Evolutionary conservation across 1,140 invertebrate species (phyloP), one percentile per base, ranked within the genome.

Genomic region (Chionoecetes opilio): DNA sequence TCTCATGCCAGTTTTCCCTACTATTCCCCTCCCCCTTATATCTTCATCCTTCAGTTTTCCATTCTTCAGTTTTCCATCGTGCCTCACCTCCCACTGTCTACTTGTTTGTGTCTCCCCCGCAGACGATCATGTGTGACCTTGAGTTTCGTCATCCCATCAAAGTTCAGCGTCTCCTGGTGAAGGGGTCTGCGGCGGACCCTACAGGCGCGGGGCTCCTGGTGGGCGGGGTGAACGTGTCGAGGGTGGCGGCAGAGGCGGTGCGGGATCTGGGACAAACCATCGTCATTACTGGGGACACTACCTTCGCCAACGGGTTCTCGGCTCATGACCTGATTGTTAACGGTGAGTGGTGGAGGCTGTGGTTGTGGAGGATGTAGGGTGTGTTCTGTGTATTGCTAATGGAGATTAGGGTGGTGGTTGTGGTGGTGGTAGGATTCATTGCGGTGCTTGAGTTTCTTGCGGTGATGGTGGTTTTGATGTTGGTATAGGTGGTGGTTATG

Each of bases 61-160:
- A 53, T 17, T 17, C 46, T 53, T 53, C 8, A 17, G 21, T 75
- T n/a, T n/a, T 75, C 63, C 21, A 46, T 46, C 41, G 14, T 8
- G 14, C 41, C 5, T 46, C 5, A 46, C 41, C 41, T 14, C 14
- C 5, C 14, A 14, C 14, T 46, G 5, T 14, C 5, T 8, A 8
- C 5, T 46, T 46, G 41, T 14, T 46, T 46, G 5, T 46, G 5
- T 75, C 63, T 14, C 63, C 63, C 53, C 63, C 21, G 41, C 89
- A 91, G 89, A 75, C 35, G 26, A 91, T 91, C 31, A 32, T 8
- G 11, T 91, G 89, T 75, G 41, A 91, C 89, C 63, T 91, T 32
- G 31, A 91, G 32, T 91, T 91, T 75, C 46, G 26, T 29, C 46
- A 91, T 21, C 29, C 89, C 89, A 75, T 38, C 63, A 32, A 31